Evolutionary conservation across 2,113 vertebrate genomes (phyloP).

Genomic region (Nycticebus coucang): DNA sequence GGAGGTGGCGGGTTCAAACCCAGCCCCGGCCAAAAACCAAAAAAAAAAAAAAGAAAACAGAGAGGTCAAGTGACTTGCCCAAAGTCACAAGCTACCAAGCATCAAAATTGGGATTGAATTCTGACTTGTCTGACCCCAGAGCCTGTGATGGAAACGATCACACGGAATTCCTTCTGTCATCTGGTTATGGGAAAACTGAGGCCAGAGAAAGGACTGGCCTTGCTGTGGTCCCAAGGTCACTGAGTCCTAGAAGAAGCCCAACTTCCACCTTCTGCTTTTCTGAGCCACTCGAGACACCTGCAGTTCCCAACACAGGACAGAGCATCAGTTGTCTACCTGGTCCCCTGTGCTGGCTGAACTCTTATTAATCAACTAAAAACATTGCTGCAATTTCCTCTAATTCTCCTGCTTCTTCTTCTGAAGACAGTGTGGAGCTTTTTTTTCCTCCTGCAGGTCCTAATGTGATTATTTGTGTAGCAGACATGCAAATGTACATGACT

Average conservation of each 20-base stretch:
- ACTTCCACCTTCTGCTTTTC: rapidly evolving
- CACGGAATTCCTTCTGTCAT: rapidly evolving
- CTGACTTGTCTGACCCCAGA: neutral
- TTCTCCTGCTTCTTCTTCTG: neutral
- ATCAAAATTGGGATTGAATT: neutral
- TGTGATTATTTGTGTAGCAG: constrained; percentile 50
- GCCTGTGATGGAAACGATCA: rapidly evolving
- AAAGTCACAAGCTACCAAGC: neutral
- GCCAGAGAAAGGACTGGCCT: neutral
- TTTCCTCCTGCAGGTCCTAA: neutral
- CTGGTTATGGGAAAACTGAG: neutral
- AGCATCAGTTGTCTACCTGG: rapidly evolving
- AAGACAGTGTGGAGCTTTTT: neutral
- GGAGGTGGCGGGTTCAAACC: no score
- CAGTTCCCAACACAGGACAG: rapidly evolving
- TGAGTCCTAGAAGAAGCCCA: neutral
- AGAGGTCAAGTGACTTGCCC: neutral
- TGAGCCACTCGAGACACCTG: rapidly evolving
- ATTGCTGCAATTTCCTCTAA: neutral
- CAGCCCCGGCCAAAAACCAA: no score
- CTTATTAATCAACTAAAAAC: neutral
- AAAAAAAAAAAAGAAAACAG: no score
- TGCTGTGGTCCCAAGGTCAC: neutral
- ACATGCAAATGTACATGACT: constrained; percentile 38
- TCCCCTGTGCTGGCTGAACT: rapidly evolving